These are phyloP conservation scores for Alloplasta piceator DNA, from an alignment of 2,888 invertebrate species.

Conservation along the genomic window DNA sequence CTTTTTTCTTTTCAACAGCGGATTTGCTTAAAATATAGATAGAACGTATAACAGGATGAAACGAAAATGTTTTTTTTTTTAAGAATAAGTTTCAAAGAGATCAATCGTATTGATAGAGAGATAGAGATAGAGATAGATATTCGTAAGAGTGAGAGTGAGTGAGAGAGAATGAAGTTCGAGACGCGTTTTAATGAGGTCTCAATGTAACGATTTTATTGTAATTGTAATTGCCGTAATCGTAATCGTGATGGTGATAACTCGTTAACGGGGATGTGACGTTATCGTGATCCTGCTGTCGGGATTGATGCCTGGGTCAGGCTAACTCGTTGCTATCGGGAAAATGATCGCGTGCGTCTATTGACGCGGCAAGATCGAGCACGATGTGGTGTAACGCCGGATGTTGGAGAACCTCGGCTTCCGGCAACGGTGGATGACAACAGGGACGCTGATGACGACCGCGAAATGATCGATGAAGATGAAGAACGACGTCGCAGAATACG, in stretches of 20 bases:
- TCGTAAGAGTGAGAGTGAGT: conserved; percentile 43
- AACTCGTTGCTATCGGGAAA: conserved; percentile 87
- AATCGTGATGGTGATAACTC: conserved; percentile 81
- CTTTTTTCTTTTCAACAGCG: conserved; percentile 3
- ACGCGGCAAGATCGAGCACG: conserved; percentile 92
- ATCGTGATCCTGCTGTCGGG: conserved; percentile 78
- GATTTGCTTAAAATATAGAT: conserved; percentile 34
- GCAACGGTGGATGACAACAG: conserved; percentile 92
- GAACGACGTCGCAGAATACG: conserved; percentile 96
- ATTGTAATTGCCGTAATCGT: conserved; percentile 82
- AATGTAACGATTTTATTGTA: conserved; percentile 82
- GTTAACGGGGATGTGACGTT: conserved; percentile 76
- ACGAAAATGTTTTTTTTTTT: conserved; percentile 30
- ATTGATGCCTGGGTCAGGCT: conserved; percentile 86
- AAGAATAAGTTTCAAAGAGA: conserved; percentile 23
- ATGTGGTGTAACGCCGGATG: conserved; percentile 92
- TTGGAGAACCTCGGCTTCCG: conserved; percentile 93
- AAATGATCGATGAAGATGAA: conserved; percentile 94
- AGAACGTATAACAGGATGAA: conserved; percentile 43
- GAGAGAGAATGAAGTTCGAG: conserved; percentile 70
- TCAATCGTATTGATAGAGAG: conserved; percentile 6
- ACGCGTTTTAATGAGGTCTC: conserved; percentile 81
- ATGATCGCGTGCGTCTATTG: conserved; percentile 92
- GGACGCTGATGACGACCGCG: conserved; percentile 94
- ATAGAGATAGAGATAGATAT: conserved; percentile 31